Percentiles rank a stretch among this genome's conserved stretches.
Conservation (phyloP, 2,113 vertebrate species). For the Thamnaconus septentrionalis region DNA sequence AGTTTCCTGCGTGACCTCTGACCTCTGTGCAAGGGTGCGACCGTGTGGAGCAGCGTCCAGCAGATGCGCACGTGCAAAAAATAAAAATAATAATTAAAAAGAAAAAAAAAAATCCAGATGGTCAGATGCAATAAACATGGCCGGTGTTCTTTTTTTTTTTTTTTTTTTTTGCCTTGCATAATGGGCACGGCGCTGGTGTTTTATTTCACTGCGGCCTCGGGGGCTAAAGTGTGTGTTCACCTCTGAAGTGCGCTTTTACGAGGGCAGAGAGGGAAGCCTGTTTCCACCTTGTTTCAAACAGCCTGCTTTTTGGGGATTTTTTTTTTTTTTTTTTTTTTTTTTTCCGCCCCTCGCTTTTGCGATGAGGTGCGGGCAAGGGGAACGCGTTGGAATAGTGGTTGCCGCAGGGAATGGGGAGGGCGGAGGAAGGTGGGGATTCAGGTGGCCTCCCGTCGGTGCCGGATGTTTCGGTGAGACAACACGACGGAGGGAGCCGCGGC, state of each 20-base stretch:
- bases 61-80: conserved; percentile 63
- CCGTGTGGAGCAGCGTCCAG: conserved; percentile 39
- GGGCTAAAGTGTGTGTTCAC: conserved; percentile 53
- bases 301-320: not conserved
- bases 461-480: conserved; percentile 75
- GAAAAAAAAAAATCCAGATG: conserved; percentile 46
- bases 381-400: conserved; percentile 36
- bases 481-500: conserved; percentile 42
- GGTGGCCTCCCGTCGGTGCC: conserved; percentile 58
- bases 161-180: conserved; percentile 39
- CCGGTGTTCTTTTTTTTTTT: conserved; percentile 31
- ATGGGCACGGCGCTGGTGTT: conserved; percentile 59
- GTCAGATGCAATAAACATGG: conserved; percentile 72
- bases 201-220: conserved; percentile 60
- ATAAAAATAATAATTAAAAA: too few relatives aligned
- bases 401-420: conserved; percentile 14
- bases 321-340: conserved; percentile 23
- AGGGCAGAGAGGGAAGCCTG: conserved; percentile 39
- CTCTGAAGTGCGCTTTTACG: conserved; percentile 55
- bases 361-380: conserved; percentile 11
- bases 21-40: conserved; percentile 37
- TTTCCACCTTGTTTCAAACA: conserved; percentile 60
- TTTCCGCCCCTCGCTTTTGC: conserved; percentile 6
- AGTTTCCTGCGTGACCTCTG: conserved; percentile 46
- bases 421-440: conserved; percentile 32